Percentiles rank a stretch among this genome's conserved stretches.
These are phyloP conservation scores for Nycteola revayana DNA, from an alignment of 2,888 invertebrate species.

Conservation along the genomic window DNA sequence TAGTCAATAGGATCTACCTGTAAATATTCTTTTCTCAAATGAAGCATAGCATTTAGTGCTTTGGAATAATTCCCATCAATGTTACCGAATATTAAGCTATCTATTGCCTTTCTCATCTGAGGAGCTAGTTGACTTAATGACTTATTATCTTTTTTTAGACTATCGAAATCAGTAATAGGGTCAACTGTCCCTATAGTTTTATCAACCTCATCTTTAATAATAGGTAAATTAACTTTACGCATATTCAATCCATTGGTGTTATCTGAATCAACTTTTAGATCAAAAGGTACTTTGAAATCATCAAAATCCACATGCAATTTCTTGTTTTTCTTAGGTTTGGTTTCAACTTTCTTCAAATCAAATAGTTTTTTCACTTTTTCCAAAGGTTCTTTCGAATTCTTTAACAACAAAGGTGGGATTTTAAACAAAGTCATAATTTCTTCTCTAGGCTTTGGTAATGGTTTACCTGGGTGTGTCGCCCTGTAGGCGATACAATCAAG, in stretches of 20 bases:
- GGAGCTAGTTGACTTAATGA: constrained; percentile 44
- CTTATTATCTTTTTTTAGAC: constrained; percentile 63
- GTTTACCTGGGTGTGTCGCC: constrained; percentile 82
- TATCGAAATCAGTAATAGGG: constrained; percentile 83
- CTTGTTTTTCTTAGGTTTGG: constrained; percentile 47
- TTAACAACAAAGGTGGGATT: constrained; percentile 71
- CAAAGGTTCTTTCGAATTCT: constrained; percentile 66
- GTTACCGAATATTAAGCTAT: constrained; percentile 59
- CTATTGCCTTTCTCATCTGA: constrained; percentile 63
- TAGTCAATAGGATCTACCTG: constrained; percentile 55
- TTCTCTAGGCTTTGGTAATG: constrained; percentile 75
- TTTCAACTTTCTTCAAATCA: constrained; percentile 65
- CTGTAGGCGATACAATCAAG: constrained; percentile 81
- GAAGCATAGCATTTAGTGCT: constrained; percentile 56
- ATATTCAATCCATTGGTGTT: constrained; percentile 30
- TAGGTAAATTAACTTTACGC: constrained; percentile 51
- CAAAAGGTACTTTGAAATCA: constrained; percentile 23
- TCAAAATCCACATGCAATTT: constrained; percentile 28
- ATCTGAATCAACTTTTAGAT: constrained; percentile 7
- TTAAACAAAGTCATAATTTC: constrained; percentile 75
- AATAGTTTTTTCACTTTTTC: constrained; percentile 75
- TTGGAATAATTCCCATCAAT: constrained; percentile 62
- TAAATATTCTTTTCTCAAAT: constrained; percentile 62
- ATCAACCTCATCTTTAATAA: constrained; percentile 36
- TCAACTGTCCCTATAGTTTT: constrained; percentile 79